Base-by-base conservation (phyloP, 2,113 vertebrate genomes). In the Chloropsis cyanopogon region DNA sequence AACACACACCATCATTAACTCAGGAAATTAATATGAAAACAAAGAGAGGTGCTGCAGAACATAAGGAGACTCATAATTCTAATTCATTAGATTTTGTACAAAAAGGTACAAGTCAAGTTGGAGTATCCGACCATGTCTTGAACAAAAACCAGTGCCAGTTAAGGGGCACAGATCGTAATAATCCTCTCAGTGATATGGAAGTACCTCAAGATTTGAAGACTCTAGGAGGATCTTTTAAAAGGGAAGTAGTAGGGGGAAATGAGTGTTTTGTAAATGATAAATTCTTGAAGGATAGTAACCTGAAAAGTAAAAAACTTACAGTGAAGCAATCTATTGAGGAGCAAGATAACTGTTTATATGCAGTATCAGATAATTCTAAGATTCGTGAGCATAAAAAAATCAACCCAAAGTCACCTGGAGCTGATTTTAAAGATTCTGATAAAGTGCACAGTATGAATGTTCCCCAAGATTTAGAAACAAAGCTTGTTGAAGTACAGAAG, bases 191-290 rank as follows among this genome's bases (percentile, higher is more conserved):
- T 81, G 53, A 89, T 59, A 47, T 39, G 52, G 66, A 94, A 75
- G 24, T 76, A 49, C 49, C 52, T 92, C 82, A 76, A 71, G 53
- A 93, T 76, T 86, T 90, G 68, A 94, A 97, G 73, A 95, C 95
- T 60, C 23, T 81, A 50, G 77, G 82, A 91, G 90, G 71, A 46
- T 41, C 57, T 83, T 80, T 39, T 63, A 71, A 78, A 92, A 89
- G 56, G 60, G 92, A 94, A 93, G 76, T 18, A 75, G 47, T 56
- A 46, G 85, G 35, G 95, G 52, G 26, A 89, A 95, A 56, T 64
- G 88, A 93, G 10, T 52, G 18, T 83, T 96, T 64, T 75, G 86
- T 65, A 96, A 95, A 92, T 80, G 37, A 61, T 25, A 75, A 71
- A 10, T 83, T 88, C 84, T 82, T 88, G 63, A 91, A 93, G 90